A percentile compares a stretch with the other conserved stretches of the same genome.
Evolutionary conservation across 1,140 invertebrate genomes (phyloP).

Genomic region (Rhagoletis zephyria): DNA sequence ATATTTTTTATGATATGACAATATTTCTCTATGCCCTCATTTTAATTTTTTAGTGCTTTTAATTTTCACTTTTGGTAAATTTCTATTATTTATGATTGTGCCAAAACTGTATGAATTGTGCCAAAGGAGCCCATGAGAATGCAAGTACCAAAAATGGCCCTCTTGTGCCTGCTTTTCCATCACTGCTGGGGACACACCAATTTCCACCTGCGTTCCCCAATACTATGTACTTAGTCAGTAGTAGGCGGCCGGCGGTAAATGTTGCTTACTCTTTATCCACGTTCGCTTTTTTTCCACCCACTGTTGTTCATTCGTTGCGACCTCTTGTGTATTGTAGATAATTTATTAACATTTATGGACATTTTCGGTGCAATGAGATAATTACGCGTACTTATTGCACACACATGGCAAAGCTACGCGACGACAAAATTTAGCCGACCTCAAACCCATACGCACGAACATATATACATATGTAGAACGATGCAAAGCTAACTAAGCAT

Average conservation of each 20-base stretch:
- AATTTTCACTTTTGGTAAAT: no score
- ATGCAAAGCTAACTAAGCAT: neutral
- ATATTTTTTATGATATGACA: no score
- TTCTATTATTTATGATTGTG: no score
- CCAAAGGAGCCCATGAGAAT: no score
- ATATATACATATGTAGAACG: no score
- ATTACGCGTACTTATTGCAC: neutral
- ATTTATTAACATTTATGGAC: slow-evolving; percentile 51
- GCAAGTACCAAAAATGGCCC: neutral
- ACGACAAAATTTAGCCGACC: neutral
- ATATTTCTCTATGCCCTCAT: no score
- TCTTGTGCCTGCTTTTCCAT: no score
- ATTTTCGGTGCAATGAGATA: slow-evolving; percentile 46
- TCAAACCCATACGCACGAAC: neutral
- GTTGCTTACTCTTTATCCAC: neutral
- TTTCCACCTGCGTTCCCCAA: slow-evolving; percentile 44
- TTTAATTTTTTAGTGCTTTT: no score
- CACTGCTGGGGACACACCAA: neutral
- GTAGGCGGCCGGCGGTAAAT: neutral
- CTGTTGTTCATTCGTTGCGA: neutral
- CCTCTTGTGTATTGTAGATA: slow-evolving; percentile 4
- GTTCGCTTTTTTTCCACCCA: neutral
- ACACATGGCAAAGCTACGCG: neutral
- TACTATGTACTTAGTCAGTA: neutral
- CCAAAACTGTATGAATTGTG: no score